Evolutionary conservation across 2,888 invertebrate species (phyloP).

Genomic region (Diplolepis rosae): DNA sequence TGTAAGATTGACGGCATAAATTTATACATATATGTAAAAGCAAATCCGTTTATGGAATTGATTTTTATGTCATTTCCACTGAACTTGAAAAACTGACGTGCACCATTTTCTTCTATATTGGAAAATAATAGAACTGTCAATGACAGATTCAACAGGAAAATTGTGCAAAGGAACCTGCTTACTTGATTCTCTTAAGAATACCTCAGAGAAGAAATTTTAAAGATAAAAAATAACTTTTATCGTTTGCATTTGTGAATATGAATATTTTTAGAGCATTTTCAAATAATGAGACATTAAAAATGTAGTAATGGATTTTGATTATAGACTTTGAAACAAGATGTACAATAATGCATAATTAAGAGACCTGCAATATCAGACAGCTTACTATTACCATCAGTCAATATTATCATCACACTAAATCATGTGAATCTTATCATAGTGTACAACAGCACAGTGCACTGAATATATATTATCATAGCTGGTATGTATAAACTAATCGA

Average conservation of each 20-base stretch:
- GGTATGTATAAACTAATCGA: slow-evolving; percentile 20
- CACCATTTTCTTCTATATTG: not conserved
- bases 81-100: not conserved
- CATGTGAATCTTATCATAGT: slow-evolving; percentile 11
- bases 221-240: no score
- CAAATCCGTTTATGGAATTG: not conserved
- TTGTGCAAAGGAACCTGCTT: not conserved
- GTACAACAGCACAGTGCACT: slow-evolving; percentile 1
- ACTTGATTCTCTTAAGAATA: no score
- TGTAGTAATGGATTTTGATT: no score
- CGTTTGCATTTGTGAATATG: no score
- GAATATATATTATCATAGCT: slow-evolving; percentile 22
- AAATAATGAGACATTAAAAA: no score
- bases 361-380: not conserved
- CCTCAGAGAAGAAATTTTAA: not conserved
- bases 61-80: not conserved
- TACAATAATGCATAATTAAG: not conserved
- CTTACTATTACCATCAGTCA: slow-evolving; percentile 21
- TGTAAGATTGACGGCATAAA: not conserved
- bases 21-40: not conserved
- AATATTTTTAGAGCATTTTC: no score
- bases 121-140: not conserved
- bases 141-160: not conserved
- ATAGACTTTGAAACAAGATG: no score
- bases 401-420: slow-evolving; percentile 20